phyloP scores from a whole-genome alignment of 2,113 vertebrate species.

The Jacana jacana region DNA sequence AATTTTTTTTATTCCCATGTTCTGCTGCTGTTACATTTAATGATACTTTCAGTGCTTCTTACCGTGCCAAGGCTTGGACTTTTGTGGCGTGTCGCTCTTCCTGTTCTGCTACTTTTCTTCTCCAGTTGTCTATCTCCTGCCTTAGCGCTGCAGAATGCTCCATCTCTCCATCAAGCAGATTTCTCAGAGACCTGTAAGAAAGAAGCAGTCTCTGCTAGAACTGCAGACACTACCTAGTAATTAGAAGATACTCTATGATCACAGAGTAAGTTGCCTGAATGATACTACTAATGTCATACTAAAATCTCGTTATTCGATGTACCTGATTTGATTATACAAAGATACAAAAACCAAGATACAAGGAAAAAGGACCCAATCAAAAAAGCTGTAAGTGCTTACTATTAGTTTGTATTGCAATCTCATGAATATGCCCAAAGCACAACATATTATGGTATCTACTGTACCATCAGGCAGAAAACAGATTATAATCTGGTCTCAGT shows the following conservation, averaged over 20 bases:
- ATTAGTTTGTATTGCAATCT: not conserved
- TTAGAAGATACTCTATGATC: not conserved
- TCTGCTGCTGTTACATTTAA: not conserved
- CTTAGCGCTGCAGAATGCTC: constrained; percentile 91
- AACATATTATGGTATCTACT: not conserved
- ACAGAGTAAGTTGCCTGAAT: not conserved
- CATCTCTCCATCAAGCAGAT: constrained; percentile 95
- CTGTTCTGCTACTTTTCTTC: constrained; percentile 84
- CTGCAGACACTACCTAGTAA: not conserved
- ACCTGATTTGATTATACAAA: not conserved
- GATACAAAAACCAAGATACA: not conserved
- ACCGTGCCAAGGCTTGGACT: constrained; percentile 92
- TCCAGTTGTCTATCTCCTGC: constrained; percentile 87
- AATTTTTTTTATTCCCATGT: not conserved
- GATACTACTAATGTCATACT: not conserved
- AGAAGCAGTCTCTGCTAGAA: not conserved
- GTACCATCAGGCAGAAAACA: not conserved
- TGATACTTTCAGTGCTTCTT: not conserved
- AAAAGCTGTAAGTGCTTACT: not conserved
- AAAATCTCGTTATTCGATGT: not conserved
- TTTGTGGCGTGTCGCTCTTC: constrained; percentile 88
- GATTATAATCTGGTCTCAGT: not conserved
- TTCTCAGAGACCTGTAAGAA: constrained; percentile 86
- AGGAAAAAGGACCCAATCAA: not conserved
- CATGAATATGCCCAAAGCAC: not conserved